Percentiles rank a stretch among this genome's conserved stretches.
Evolutionary conservation across 1,140 invertebrate genomes (phyloP).

Genomic region (Drosophila quadrilineata): DNA sequence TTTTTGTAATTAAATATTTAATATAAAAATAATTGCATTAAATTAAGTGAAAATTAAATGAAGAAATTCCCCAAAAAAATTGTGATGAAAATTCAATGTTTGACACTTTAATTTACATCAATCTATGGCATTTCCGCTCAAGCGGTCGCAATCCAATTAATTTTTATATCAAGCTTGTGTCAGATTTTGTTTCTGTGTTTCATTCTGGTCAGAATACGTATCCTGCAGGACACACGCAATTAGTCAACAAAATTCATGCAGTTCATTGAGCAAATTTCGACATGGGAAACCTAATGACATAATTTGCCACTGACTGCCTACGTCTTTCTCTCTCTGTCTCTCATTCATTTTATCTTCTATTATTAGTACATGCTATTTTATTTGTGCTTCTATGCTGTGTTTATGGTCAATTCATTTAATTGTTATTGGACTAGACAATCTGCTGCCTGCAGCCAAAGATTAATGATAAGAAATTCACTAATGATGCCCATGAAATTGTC

Average conservation of each 20-base stretch:
- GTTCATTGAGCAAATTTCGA: constrained; percentile 68
- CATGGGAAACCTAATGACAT: constrained; percentile 66
- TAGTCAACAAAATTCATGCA: constrained; percentile 69
- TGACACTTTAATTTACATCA: constrained; percentile 22
- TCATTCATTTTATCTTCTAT: background rate
- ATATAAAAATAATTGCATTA: constrained; percentile 63
- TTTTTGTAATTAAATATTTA: constrained; percentile 39
- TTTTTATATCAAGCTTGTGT: constrained; percentile 53
- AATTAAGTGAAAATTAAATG: constrained; percentile 52
- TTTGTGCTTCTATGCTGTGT: constrained; percentile 24
- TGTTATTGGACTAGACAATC: constrained; percentile 48
- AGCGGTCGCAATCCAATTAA: constrained; percentile 59
- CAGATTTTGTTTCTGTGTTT: constrained; percentile 31
- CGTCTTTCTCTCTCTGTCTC: background rate
- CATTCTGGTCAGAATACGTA: background rate
- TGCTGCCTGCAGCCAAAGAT: constrained; percentile 40
- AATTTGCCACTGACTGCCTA: constrained; percentile 58
- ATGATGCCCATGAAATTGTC: constrained; percentile 30
- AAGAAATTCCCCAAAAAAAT: background rate
- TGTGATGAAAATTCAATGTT: background rate
- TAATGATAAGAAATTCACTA: constrained; percentile 64
- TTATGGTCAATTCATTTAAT: constrained; percentile 41
- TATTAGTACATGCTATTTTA: background rate
- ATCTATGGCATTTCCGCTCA: constrained; percentile 11
- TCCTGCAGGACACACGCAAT: constrained; percentile 58